Base-by-base conservation (phyloP, 2,797 vertebrate species). In the Aeoliscus strigatus region DNA sequence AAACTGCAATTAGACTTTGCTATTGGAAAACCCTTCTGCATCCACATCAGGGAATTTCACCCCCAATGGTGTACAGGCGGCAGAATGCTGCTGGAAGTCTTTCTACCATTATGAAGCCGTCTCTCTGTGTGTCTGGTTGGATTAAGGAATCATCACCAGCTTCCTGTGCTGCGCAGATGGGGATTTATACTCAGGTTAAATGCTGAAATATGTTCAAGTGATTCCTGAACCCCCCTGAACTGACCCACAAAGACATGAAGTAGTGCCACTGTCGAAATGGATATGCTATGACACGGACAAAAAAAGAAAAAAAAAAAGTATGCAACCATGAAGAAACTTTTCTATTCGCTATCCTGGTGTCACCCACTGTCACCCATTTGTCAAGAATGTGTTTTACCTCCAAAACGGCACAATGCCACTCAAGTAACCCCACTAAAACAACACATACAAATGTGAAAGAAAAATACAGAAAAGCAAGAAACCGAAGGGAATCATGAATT, bases 1-100 rank as follows among this genome's bases (percentile, higher is more conserved):
- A 84, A 70, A 73, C 73, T 79, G 78, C 73, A 84, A 83, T 86
- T 80, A 82, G 65, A 63, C 65, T 80, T 75, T 73, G 64, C 73
- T 73, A 66, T 61, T 42, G 51, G 64, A 60, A 56, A 73, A 60
- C 55, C 50, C 56, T 30, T 74, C 68, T 52, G 73, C 60, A 60
- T 73, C 73, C 57, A 53, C 77, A 72, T 70, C 39, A 58, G 62
- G 74, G 50, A 65, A 60, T 72, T 72, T 60, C 18, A 44, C 64
- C 53, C 70, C 73, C 50, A 67, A 73, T 77, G 73, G 37, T 59
- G 57, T 59, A 48, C 73, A 72, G 68, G 42, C 10, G 67, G 55
- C 50, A 57, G 57, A 62, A 63, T 71, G 61, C 62, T 53, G 51
- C 41, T 72, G 57, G 62, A 81, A 79, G 66, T 60, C 65, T 66